A percentile compares a stretch with the other conserved stretches of the same genome.
phyloP scores from a whole-genome alignment of 2,113 vertebrate genomes.

The Seriola rivoliana region DNA sequence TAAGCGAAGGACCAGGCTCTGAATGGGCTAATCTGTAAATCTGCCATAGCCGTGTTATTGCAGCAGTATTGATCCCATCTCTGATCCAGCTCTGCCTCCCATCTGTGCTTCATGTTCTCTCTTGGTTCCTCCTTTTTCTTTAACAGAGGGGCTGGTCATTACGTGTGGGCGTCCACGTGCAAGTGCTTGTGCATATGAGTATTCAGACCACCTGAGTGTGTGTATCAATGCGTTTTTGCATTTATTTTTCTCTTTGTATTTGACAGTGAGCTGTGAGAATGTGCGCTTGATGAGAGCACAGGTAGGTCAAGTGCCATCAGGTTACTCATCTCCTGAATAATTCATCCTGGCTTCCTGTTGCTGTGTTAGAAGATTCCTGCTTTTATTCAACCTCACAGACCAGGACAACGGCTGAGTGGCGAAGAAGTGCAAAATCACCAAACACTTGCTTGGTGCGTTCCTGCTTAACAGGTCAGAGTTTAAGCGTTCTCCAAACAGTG shows the following conservation, averaged over 20 bases:
- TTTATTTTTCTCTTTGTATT: slow-evolving; percentile 3
- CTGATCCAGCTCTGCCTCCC: slow-evolving; percentile 59
- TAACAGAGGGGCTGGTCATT: slow-evolving; percentile 33
- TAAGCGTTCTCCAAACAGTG: slow-evolving; percentile 69
- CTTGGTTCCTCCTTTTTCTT: slow-evolving; percentile 39
- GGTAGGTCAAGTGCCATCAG: slow-evolving; percentile 49
- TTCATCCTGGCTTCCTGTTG: slow-evolving; percentile 67
- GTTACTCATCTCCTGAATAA: slow-evolving; percentile 65
- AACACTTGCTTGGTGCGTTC: slow-evolving; percentile 39
- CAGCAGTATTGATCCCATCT: slow-evolving; percentile 73
- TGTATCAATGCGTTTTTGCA: slow-evolving; percentile 10
- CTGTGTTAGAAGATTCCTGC: slow-evolving; percentile 68
- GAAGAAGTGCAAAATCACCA: slow-evolving; percentile 61
- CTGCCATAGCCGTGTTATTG: slow-evolving; percentile 73
- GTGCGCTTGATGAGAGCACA: slow-evolving; percentile 36
- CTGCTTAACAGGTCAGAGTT: slow-evolving; percentile 74
- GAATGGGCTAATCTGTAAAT: slow-evolving; percentile 76
- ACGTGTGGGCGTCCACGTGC: neutral
- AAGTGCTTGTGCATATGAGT: neutral
- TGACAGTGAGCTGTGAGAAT: neutral
- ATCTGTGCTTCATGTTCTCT: slow-evolving; percentile 58
- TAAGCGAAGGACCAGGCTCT: slow-evolving; percentile 20
- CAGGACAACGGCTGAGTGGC: slow-evolving; percentile 55
- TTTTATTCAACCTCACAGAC: slow-evolving; percentile 43
- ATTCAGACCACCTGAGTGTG: neutral